Evolutionary conservation across 2,797 vertebrate species (phyloP).

Genomic region (Clangula hyemalis): DNA sequence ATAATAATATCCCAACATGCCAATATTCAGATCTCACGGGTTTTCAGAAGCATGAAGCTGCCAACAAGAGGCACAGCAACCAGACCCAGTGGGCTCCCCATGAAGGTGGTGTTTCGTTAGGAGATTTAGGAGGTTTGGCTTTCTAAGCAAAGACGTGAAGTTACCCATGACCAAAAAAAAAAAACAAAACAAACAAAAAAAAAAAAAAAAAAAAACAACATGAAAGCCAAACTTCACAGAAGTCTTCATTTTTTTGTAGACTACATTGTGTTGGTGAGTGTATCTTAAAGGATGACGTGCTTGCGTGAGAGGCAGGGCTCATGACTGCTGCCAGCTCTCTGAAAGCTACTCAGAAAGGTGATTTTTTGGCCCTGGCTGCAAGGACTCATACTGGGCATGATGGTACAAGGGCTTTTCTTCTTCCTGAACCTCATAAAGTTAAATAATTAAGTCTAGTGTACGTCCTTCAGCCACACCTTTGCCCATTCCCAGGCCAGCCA

Average conservation of each 20-base stretch:
- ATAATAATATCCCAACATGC: fast-evolving
- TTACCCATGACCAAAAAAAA: neutral
- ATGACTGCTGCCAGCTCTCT: neutral
- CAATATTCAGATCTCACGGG: neutral
- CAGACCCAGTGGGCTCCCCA: neutral
- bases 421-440: neutral
- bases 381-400: neutral
- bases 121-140: neutral
- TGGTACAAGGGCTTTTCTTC: neutral
- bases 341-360: neutral
- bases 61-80: neutral
- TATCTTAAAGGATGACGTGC: neutral
- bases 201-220: neutral
- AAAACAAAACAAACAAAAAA: too few species aligned
- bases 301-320: neutral
- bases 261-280: neutral
- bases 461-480: neutral
- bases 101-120: neutral
- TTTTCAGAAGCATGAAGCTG: neutral
- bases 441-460: neutral
- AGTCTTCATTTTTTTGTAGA: neutral
- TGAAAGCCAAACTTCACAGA: neutral
- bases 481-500: neutral
- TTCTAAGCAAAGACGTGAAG: neutral
- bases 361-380: neutral